Percentiles rank a stretch among this genome's conserved stretches.
phyloP scores from a whole-genome alignment of 2,797 vertebrate species.

The Labroides dimidiatus region DNA sequence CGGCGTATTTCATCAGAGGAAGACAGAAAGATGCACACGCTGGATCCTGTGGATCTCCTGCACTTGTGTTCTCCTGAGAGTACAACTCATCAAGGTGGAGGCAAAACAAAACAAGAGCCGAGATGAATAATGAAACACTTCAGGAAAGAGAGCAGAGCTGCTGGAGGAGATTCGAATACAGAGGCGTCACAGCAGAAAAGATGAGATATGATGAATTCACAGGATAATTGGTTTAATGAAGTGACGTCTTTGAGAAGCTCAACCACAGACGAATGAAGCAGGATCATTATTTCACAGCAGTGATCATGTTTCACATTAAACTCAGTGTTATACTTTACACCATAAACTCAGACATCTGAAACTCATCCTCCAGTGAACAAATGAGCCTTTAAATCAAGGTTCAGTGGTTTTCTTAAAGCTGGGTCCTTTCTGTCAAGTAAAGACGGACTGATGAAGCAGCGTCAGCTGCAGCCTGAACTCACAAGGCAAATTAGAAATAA shows the following conservation, averaged over 20 bases:
- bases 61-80: slow-evolving; percentile 73
- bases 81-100: slow-evolving; percentile 74
- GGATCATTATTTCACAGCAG: slow-evolving; percentile 18
- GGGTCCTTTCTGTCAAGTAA: too few relatives aligned
- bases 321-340: neutral
- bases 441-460: too few relatives aligned
- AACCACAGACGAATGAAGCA: neutral
- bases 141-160: slow-evolving; percentile 53
- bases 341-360: neutral
- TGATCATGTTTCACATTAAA: slow-evolving; percentile 18
- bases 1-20: slow-evolving; percentile 72
- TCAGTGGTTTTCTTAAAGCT: too few relatives aligned
- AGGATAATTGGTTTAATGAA: slow-evolving; percentile 74
- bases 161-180: slow-evolving; percentile 63
- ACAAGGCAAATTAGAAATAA: too few relatives aligned
- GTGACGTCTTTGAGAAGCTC: slow-evolving; percentile 48
- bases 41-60: slow-evolving; percentile 63
- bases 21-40: slow-evolving; percentile 29
- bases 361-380: too few relatives aligned
- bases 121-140: slow-evolving; percentile 81
- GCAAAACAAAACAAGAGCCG: slow-evolving; percentile 68
- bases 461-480: too few relatives aligned
- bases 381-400: too few relatives aligned
- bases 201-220: slow-evolving; percentile 56
- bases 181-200: slow-evolving; percentile 52